Percentiles rank a stretch among this genome's conserved stretches.
phyloP scores from a whole-genome alignment of 2,888 invertebrate species.

The Cantharis nigra region DNA sequence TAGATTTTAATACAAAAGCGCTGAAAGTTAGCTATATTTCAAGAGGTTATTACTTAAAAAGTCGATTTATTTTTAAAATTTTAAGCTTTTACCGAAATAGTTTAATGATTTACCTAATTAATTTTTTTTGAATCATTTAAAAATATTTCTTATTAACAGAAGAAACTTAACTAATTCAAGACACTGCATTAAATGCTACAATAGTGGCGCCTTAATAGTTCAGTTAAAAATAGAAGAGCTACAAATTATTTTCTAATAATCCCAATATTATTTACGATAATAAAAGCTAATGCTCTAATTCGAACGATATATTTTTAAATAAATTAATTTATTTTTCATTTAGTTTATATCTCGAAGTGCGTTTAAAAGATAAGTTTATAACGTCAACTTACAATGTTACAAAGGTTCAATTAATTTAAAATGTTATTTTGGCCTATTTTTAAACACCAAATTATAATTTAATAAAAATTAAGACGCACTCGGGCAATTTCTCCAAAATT shows the following conservation, averaged over 20 bases:
- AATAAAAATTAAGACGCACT: background rate
- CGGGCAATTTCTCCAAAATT: background rate
- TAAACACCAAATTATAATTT: background rate
- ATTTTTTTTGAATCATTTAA: no score
- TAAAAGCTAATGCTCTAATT: slow-evolving; percentile 1
- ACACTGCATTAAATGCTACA: no score
- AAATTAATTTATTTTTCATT: slow-evolving; percentile 8
- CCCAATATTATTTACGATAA: background rate
- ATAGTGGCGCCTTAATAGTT: no score
- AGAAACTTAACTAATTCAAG: no score
- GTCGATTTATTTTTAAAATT: no score
- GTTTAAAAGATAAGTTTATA: background rate
- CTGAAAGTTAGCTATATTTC: no score
- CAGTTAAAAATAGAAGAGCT: slow-evolving; percentile 6
- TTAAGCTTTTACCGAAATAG: no score
- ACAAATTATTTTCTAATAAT: slow-evolving; percentile 12
- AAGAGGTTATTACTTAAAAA: no score
- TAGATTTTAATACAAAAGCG: no score
- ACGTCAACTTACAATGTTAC: background rate
- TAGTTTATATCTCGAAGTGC: background rate
- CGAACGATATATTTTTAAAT: background rate
- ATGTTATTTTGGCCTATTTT: background rate
- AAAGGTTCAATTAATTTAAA: background rate
- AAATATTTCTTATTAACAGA: no score
- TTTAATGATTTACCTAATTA: no score